These are phyloP conservation scores for Seladonia tumulorum DNA, from an alignment of 2,888 invertebrate species.

Conservation along the genomic window DNA sequence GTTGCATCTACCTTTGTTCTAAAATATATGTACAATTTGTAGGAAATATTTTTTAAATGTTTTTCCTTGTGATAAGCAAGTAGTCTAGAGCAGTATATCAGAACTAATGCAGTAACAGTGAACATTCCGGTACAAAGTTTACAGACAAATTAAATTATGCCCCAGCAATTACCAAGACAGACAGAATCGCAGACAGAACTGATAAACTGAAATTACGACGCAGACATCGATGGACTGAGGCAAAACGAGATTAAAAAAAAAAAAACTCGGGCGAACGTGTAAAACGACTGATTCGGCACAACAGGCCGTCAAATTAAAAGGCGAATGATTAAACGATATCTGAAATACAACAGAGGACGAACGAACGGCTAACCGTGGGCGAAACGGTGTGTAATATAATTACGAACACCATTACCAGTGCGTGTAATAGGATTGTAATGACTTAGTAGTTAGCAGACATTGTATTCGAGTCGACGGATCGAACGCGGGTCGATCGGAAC, in stretches of 20 bases:
- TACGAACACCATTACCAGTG: constrained; percentile 34
- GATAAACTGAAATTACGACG: background rate
- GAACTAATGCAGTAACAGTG: too few relatives aligned
- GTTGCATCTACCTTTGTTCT: too few relatives aligned
- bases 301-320: background rate
- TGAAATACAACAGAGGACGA: background rate
- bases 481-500: constrained; percentile 10
- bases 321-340: background rate
- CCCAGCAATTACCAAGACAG: too few relatives aligned
- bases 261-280: background rate
- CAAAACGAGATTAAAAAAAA: background rate
- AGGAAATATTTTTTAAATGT: too few relatives aligned
- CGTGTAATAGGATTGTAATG: constrained; percentile 44
- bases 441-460: constrained; percentile 41
- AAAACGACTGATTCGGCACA: background rate
- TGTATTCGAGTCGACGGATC: constrained; percentile 41
- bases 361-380: constrained; percentile 21
- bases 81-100: too few relatives aligned
- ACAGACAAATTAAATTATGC: too few relatives aligned
- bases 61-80: too few relatives aligned
- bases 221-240: background rate
- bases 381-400: constrained; percentile 41
- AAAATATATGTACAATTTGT: too few relatives aligned
- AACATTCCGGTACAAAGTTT: too few relatives aligned
- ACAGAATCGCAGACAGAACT: background rate